phyloP scores from a whole-genome alignment of 2,888 invertebrate species.

The Anagyrus pseudococci region DNA sequence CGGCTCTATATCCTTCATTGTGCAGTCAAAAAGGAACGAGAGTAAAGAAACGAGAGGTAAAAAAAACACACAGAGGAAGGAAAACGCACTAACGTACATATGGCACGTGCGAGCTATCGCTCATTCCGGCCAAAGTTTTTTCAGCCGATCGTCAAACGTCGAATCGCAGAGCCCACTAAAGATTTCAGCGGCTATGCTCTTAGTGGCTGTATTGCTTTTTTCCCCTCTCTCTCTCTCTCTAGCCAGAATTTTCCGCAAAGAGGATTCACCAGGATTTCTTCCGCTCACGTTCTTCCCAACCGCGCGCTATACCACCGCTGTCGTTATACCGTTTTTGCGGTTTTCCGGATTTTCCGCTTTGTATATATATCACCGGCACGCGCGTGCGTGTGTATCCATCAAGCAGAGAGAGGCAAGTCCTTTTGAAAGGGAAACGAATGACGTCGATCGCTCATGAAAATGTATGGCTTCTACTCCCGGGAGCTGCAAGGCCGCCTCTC shows the following conservation, averaged over 20 bases:
- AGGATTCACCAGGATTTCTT: constrained; percentile 25
- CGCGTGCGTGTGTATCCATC: too few relatives aligned
- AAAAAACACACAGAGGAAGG: too few relatives aligned
- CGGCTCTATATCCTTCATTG: not conserved
- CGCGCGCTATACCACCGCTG: too few relatives aligned
- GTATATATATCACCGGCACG: not conserved
- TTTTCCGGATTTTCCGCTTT: constrained; percentile 3
- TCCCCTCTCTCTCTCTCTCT: not conserved
- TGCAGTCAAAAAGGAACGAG: too few relatives aligned
- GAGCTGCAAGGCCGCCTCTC: too few relatives aligned
- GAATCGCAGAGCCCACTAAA: not conserved
- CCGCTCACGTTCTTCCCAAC: too few relatives aligned
- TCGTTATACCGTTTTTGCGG: constrained; percentile 1
- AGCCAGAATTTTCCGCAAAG: constrained; percentile 18
- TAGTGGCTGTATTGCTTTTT: not conserved
- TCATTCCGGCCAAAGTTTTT: constrained; percentile 2
- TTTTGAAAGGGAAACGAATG: constrained; percentile 15
- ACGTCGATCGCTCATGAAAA: constrained; percentile 32
- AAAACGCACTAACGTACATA: not conserved
- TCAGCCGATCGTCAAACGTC: not conserved
- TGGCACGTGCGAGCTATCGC: constrained; percentile 4
- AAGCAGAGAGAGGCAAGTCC: constrained; percentile 1
- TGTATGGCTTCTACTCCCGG: too few relatives aligned
- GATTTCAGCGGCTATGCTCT: not conserved
- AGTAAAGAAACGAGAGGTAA: too few relatives aligned